Percentiles rank a stretch among this genome's conserved stretches.
phyloP scores from a whole-genome alignment of 2,888 invertebrate species.

The Notodonta dromedarius region DNA sequence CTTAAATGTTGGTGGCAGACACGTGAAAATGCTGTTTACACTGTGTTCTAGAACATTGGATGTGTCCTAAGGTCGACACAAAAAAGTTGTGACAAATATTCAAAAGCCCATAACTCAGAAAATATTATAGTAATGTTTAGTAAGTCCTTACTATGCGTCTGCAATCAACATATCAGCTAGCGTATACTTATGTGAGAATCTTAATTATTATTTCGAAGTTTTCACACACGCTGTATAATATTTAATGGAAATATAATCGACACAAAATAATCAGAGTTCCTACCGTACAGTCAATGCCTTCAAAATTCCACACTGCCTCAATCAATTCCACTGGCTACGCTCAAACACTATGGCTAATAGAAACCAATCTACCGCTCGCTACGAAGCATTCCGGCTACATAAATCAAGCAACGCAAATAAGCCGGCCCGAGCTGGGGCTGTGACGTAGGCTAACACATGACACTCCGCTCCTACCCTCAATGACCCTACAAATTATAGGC shows the following conservation, averaged over 20 bases:
- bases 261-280: neutral
- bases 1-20: too few species aligned
- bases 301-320: constrained; percentile 12
- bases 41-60: too few species aligned
- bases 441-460: constrained; percentile 39
- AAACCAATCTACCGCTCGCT: constrained; percentile 47
- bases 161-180: too few species aligned
- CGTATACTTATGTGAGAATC: too few species aligned
- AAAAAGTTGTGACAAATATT: too few species aligned
- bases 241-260: neutral
- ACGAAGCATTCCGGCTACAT: constrained; percentile 44
- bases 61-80: too few species aligned
- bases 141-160: too few species aligned
- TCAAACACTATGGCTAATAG: constrained; percentile 55
- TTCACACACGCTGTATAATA: neutral
- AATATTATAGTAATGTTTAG: too few species aligned
- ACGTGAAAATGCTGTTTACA: too few species aligned
- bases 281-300: neutral
- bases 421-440: constrained; percentile 42
- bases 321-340: constrained; percentile 42
- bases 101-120: too few species aligned
- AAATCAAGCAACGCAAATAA: constrained; percentile 62
- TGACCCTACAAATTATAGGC: constrained; percentile 45
- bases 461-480: constrained; percentile 38
- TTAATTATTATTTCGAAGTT: too few species aligned